phyloP scores from a whole-genome alignment of 1,140 invertebrate species.

The Macrobrachium nipponense region DNA sequence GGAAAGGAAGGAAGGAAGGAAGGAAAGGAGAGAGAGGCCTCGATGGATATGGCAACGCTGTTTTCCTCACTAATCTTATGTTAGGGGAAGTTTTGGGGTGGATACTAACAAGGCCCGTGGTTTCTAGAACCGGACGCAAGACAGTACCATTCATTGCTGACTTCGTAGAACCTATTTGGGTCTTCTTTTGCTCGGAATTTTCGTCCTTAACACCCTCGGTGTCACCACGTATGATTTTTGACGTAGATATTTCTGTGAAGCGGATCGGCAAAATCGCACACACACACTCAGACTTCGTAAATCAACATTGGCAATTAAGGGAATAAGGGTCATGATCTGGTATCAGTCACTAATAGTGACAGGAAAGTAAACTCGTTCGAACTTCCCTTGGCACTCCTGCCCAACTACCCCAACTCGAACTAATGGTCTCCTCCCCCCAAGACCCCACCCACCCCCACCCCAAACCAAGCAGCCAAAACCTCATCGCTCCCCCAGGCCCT shows the following conservation, averaged over 20 bases:
- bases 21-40: not conserved
- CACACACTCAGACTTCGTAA: too few species aligned
- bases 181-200: not conserved
- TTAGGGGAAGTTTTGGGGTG: slow-evolving; percentile 34
- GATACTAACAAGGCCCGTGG: slow-evolving; percentile 31
- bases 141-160: not conserved
- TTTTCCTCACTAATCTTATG: slow-evolving; percentile 41
- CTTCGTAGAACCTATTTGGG: not conserved
- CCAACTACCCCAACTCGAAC: too few species aligned
- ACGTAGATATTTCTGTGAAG: too few species aligned
- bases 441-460: too few species aligned
- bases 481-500: not conserved
- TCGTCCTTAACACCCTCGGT: not conserved
- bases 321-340: too few species aligned
- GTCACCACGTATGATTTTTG: not conserved
- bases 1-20: not conserved
- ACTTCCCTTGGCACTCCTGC: too few species aligned
- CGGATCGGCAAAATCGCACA: too few species aligned
- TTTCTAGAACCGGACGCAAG: slow-evolving; percentile 28
- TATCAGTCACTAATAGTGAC: too few species aligned
- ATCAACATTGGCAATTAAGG: too few species aligned
- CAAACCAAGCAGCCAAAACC: too few species aligned
- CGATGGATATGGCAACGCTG: slow-evolving; percentile 26
- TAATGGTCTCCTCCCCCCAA: too few species aligned
- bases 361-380: too few species aligned